Evolutionary conservation across 2,888 invertebrate species (phyloP), one percentile per base, ranked within the genome.

Genomic region (Tipula unca): DNA sequence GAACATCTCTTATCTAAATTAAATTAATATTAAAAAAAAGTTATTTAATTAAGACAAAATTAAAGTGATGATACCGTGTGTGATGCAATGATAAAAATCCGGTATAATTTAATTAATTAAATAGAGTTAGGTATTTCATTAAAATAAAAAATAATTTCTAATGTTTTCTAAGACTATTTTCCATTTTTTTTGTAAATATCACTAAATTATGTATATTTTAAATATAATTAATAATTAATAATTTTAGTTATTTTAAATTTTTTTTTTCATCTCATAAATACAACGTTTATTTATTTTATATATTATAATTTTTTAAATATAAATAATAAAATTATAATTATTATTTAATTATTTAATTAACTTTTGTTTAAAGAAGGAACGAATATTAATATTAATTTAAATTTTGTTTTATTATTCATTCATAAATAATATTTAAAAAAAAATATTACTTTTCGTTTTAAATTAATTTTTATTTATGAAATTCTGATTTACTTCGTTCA

Each of bases 201-300:
- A 83, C 83, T 83, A 83, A 83, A 83, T 83, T 83, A 83, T 83
- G 83, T 83, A 83, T 83, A 83, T 83, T 83, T 83, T 35, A 83
- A 83, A 83, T 83, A 83, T 83, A 83, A 32, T 83, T 32, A 82
- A 20, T 69, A 69, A 69, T 69, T 69, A 82, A 83, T 83, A 83
- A 83, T 83, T 32, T 32, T 83, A 83, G 35, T 83, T 32, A 83
- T 83, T 32, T 32, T 83, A 83, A 83, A n/a, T 69, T 83, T 32
- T 83, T 83, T 83, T 32, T 83, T 8, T 69, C 69, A 69, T 69
- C 69, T 69, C 69, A 69, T 69, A 69, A 69, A 69, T 69, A 69
- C 69, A 69, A 69, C 35, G 83, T 83, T 83, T 83, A 32, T 32
- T 83, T 32, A 35, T 83, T 82, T 82, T 82, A 29, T 82, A 82